Evolutionary conservation across 2,113 vertebrate species (phyloP).

Genomic region (Passerina amoena): DNA sequence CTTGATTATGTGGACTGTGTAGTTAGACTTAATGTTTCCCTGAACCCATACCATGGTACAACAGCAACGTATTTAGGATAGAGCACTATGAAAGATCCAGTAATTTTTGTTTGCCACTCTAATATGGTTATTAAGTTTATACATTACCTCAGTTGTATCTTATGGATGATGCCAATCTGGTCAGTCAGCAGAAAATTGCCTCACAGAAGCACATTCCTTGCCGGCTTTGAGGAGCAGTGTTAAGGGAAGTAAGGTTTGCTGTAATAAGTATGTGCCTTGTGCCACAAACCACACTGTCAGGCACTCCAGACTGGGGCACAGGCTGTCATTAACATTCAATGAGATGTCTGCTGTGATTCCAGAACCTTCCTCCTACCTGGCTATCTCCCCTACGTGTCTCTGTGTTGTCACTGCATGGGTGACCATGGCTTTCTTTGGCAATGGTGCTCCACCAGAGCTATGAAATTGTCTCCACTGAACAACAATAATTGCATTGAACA

Average conservation of each 20-base stretch:
- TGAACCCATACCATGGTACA: background rate
- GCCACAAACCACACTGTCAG: background rate
- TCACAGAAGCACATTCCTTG: background rate
- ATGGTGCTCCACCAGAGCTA: background rate
- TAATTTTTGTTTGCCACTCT: background rate
- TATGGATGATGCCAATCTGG: background rate
- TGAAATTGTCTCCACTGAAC: background rate
- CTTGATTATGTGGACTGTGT: background rate
- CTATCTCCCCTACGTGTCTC: background rate
- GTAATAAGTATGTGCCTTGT: background rate
- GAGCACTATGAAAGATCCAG: background rate
- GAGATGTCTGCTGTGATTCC: background rate
- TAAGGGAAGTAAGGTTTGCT: background rate
- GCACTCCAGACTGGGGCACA: background rate
- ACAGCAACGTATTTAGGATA: background rate
- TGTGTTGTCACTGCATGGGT: background rate
- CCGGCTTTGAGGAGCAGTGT: background rate
- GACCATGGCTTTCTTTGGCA: background rate
- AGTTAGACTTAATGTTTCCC: background rate
- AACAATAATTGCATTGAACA: background rate
- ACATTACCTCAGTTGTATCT: background rate
- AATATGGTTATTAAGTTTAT: background rate
- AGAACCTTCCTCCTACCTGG: background rate
- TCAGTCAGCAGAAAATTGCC: background rate
- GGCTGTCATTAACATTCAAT: background rate